Percentiles rank a stretch among this genome's conserved stretches.
phyloP scores from a whole-genome alignment of 2,797 vertebrate species.

The Artibeus lituratus region DNA sequence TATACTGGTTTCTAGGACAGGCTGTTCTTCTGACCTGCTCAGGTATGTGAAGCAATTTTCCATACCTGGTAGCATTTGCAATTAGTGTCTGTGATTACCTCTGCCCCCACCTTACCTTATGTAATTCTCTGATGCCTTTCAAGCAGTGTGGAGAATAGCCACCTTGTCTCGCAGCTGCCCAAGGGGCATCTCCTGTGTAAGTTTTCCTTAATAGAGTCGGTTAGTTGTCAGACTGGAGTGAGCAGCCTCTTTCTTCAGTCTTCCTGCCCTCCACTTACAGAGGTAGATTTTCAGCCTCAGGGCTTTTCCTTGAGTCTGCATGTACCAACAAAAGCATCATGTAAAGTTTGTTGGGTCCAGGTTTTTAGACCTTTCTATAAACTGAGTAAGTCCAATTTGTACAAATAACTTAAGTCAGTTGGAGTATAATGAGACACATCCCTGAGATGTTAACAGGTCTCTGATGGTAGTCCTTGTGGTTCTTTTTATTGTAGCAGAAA shows the following conservation, averaged over 20 bases:
- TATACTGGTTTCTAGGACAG: background rate
- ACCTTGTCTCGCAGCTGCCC: background rate
- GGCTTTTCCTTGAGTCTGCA: background rate
- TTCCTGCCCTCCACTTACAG: background rate
- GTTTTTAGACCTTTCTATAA: background rate
- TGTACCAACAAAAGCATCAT: background rate
- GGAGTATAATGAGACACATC: background rate
- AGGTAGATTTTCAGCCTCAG: background rate
- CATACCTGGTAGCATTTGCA: background rate
- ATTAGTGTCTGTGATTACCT: background rate
- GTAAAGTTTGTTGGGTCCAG: background rate
- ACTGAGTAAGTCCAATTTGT: background rate
- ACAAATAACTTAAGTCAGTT: background rate
- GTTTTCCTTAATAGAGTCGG: no score
- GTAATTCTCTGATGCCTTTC: background rate
- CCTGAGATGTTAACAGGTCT: background rate
- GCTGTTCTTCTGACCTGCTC: background rate
- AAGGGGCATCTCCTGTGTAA: background rate
- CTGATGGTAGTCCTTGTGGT: background rate
- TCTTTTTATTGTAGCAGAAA: background rate
- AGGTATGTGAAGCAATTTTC: background rate
- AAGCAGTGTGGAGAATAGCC: background rate
- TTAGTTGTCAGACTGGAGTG: background rate
- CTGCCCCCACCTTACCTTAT: no score
- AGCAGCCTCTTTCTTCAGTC: background rate